phyloP scores from a whole-genome alignment of 2,888 invertebrate species.

The Phymatocera aterrima region DNA sequence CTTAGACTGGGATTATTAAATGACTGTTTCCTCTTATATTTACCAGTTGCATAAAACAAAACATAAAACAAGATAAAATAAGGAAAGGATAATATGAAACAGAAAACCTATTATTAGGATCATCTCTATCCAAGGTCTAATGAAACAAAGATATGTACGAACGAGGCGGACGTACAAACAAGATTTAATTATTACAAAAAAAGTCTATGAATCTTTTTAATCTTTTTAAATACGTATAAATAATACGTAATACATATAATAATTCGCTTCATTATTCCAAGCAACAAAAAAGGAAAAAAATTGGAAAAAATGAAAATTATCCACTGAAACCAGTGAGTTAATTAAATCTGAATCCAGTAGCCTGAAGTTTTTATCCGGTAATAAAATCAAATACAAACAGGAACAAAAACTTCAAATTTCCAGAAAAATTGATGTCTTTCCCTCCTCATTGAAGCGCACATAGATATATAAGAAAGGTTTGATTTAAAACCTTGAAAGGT shows the following conservation, averaged over 20 bases:
- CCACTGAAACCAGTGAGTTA: constrained; percentile 5
- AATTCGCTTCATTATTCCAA: neutral
- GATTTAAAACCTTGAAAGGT: neutral
- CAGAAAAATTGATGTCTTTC: constrained; percentile 7
- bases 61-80: too few species aligned
- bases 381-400: neutral
- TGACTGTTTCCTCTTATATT: constrained; percentile 64
- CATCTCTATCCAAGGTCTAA: constrained; percentile 54
- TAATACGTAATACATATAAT: neutral
- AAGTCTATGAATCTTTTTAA: neutral
- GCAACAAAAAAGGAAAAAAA: neutral
- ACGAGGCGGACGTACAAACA: constrained; percentile 33
- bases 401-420: neutral
- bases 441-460: constrained; percentile 15
- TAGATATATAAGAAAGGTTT: neutral
- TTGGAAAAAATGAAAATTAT: neutral
- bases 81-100: too few species aligned
- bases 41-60: constrained; percentile 63
- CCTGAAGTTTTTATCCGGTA: neutral
- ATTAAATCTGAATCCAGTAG: neutral
- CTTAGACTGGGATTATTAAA: constrained; percentile 55
- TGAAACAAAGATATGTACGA: constrained; percentile 10
- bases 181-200: neutral
- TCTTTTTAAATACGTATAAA: too few species aligned
- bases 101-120: too few species aligned